Evolutionary conservation across 2,888 invertebrate species (phyloP).

Genomic region (Eurytoma californica): DNA sequence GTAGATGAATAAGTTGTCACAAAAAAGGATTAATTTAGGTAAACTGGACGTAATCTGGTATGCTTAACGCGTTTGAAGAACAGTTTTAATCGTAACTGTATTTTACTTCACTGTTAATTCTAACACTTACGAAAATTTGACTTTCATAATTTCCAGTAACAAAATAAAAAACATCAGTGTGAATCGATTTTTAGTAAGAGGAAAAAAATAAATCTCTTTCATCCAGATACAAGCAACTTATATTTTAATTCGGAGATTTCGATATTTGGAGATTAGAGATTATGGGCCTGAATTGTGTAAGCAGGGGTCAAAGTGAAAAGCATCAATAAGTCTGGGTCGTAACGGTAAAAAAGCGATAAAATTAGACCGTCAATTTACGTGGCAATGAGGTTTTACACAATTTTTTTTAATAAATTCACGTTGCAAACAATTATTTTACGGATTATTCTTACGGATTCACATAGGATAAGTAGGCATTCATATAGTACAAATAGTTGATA

Average conservation of each 20-base stretch:
- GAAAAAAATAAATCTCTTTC: conserved; percentile 20
- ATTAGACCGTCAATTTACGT: background rate
- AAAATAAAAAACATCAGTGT: background rate
- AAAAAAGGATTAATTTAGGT: background rate
- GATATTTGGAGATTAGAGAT: conserved; percentile 18
- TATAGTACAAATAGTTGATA: too few species aligned
- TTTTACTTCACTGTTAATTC: background rate
- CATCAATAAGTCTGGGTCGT: background rate
- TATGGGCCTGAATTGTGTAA: conserved; percentile 3
- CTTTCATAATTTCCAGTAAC: background rate
- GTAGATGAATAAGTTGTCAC: background rate
- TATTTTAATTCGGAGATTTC: conserved; percentile 1
- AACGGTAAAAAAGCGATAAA: conserved; percentile 27
- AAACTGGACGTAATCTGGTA: background rate
- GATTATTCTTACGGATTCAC: conserved; percentile 10
- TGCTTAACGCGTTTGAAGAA: background rate
- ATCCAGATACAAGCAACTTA: background rate
- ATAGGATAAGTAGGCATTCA: too few species aligned
- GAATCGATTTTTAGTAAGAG: conserved; percentile 6
- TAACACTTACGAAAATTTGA: background rate
- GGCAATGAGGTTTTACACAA: background rate
- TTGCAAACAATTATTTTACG: background rate
- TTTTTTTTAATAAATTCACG: background rate
- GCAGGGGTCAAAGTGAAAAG: background rate
- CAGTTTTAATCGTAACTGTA: conserved; percentile 2